A percentile compares a stretch with the other conserved stretches of the same genome.
Evolutionary conservation across 2,797 vertebrate species (phyloP).

Genomic region (Spheniscus humboldti): DNA sequence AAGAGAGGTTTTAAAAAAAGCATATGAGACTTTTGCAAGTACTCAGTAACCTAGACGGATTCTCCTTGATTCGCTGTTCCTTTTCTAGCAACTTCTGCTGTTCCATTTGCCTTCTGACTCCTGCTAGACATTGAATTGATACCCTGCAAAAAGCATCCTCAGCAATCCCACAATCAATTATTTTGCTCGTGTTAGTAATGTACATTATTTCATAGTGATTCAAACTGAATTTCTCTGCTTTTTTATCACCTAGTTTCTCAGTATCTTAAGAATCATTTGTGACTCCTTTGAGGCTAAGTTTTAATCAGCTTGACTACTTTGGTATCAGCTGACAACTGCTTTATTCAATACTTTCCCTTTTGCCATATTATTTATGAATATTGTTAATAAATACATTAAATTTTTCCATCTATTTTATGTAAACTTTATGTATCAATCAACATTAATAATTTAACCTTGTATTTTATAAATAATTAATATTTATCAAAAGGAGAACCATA

Average conservation of each 20-base stretch:
- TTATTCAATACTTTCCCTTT: background rate
- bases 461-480: background rate
- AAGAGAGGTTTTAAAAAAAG: background rate
- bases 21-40: background rate
- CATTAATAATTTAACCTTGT: background rate
- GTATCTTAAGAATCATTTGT: background rate
- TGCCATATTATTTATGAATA: background rate
- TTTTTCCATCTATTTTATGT: background rate
- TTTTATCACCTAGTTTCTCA: background rate
- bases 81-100: background rate
- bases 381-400: background rate
- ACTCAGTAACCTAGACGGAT: background rate
- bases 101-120: background rate
- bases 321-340: background rate
- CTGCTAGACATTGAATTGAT: background rate
- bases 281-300: background rate
- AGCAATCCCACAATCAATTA: background rate
- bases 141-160: background rate
- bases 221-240: background rate
- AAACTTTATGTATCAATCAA: background rate
- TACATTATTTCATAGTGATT: background rate
- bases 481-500: background rate
- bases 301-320: background rate
- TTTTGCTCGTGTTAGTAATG: background rate
- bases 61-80: background rate